Evolutionary conservation across 2,888 invertebrate species (phyloP), one percentile per base, ranked within the genome.

Genomic region (Physocephala rufipes): DNA sequence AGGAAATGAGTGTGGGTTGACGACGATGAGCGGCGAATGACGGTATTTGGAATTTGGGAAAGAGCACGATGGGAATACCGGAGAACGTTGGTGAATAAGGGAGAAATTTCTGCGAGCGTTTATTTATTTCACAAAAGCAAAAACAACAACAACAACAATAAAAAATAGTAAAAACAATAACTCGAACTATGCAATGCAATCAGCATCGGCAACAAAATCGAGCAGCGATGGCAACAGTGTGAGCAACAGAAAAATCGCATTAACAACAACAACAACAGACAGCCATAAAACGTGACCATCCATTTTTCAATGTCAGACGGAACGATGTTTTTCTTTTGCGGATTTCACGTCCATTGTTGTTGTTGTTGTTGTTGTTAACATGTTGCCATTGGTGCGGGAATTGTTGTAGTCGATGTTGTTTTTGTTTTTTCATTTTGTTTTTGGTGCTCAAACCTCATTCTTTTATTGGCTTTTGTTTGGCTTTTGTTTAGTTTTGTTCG

Each of bases 281-380:
- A 67, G 65, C 66, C 79, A 80, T 80, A 84, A 85, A 85, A 85
- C 85, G 85, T 85, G 85, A 85, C 86, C 83, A 81, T 81, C 83
- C 84, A 85, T 85, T 85, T 85, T 85, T 85, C 86, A 85, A 85
- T 85, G 86, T 85, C 85, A 85, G 85, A 84, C 82, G 79, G 78
- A 84, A 79, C 76, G 77, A 74, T 77, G 74, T 71, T 30, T 70
- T 51, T 70, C 13, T 36, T 26, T 19, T 26, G 21, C 16, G 76
- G 75, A 73, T 74, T 19, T 49, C 4, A 9, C 15, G n/a, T 49
- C 12, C 4, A 12, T 49, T 76, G 67, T 74, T 72, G 43, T 71
- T 65, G 47, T 75, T 63, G 43, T 75, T 72, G 70, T 71, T 70
- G 64, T 71, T 70, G 64, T 63, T 70, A 36, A 36, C 65, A 65